Conservation (phyloP, 2,797 vertebrate genomes). For the Alectoris magna region DNA sequence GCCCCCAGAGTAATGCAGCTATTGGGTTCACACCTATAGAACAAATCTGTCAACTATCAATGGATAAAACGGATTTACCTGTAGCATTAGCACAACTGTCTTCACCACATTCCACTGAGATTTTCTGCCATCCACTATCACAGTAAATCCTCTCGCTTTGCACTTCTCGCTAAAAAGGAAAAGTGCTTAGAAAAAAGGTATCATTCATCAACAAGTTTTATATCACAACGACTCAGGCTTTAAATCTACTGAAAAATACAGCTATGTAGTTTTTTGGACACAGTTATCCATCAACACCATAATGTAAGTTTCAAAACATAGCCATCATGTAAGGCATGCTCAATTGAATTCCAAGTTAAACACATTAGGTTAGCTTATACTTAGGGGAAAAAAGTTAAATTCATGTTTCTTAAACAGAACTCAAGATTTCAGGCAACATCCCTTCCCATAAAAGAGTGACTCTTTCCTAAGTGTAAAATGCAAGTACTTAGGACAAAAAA, state of each 20-base stretch:
- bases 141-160: conserved; percentile 97
- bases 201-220: neutral
- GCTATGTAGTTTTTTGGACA: neutral
- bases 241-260: neutral
- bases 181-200: conserved; percentile 1
- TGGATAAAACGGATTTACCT: conserved; percentile 83
- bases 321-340: accelerated
- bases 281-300: neutral
- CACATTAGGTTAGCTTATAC: neutral
- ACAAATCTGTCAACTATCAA: neutral
- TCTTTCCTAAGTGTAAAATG: neutral
- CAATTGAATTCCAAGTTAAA: neutral
- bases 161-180: conserved; percentile 91
- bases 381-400: neutral
- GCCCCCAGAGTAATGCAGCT: neutral
- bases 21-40: neutral
- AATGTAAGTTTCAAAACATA: neutral
- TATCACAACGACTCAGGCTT: neutral
- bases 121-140: conserved; percentile 97
- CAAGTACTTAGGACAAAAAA: neutral
- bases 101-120: conserved; percentile 99
- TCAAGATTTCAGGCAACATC: neutral
- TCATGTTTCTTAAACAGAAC: neutral
- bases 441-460: neutral
- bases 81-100: conserved; percentile 97